Evolutionary conservation across 1,140 invertebrate genomes (phyloP).

Genomic region (Paraescarpia echinospica): DNA sequence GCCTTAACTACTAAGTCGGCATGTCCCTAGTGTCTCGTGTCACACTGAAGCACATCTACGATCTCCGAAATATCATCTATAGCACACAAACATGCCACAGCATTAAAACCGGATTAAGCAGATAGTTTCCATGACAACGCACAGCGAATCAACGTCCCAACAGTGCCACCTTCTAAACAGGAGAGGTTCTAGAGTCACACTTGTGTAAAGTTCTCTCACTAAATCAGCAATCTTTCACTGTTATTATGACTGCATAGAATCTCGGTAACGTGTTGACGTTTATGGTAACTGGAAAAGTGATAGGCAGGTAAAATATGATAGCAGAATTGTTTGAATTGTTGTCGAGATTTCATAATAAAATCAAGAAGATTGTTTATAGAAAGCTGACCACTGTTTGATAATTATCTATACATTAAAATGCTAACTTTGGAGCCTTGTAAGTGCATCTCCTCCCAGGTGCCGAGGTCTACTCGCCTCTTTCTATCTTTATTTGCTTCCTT

Average conservation of each 20-base stretch:
- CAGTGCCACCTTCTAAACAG: not conserved
- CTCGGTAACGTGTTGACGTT: not conserved
- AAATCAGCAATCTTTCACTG: not conserved
- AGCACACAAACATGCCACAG: not conserved
- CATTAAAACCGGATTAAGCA: not conserved
- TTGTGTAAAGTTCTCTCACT: not conserved
- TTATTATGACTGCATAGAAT: not conserved
- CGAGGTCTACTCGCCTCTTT: no score
- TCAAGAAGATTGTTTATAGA: not conserved
- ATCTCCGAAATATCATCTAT: not conserved
- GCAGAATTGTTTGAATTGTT: no score
- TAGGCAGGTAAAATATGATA: not conserved
- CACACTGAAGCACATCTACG: not conserved
- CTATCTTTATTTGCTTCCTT: no score
- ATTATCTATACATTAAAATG: no score
- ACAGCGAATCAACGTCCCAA: not conserved
- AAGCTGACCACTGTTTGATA: not conserved
- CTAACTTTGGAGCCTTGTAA: no score
- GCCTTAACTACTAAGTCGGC: not conserved
- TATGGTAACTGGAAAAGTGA: not conserved
- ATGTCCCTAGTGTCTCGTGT: not conserved
- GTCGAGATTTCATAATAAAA: not conserved
- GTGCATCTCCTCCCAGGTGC: no score
- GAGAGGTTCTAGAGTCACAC: not conserved
- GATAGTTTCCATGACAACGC: not conserved